These are phyloP conservation scores for Potamilus streckersoni DNA, from an alignment of 1,140 invertebrate genomes.

Conservation along the genomic window DNA sequence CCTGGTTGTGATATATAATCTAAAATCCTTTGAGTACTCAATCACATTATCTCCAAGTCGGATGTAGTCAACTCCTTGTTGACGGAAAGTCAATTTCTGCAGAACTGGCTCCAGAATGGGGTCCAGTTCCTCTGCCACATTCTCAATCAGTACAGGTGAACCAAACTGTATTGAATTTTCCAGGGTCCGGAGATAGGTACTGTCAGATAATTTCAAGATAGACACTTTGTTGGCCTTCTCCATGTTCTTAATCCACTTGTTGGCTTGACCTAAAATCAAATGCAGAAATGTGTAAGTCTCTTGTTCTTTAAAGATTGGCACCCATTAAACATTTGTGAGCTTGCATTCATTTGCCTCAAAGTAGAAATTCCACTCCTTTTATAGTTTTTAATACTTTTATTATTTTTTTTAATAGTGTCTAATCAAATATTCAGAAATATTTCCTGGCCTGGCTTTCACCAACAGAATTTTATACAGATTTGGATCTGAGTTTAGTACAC, in stretches of 20 bases:
- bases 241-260: constrained; percentile 93
- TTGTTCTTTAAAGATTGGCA: too few relatives aligned
- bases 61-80: constrained; percentile 68
- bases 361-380: too few relatives aligned
- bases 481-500: too few relatives aligned
- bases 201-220: constrained; percentile 66
- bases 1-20: constrained; percentile 68
- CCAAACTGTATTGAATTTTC: constrained; percentile 69
- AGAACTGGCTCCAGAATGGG: constrained; percentile 67
- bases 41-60: constrained; percentile 66
- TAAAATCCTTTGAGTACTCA: constrained; percentile 66
- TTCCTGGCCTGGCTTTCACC: too few relatives aligned
- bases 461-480: too few relatives aligned
- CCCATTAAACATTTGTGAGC: too few relatives aligned
- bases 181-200: constrained; percentile 65
- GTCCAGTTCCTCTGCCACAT: constrained; percentile 68
- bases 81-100: constrained; percentile 66
- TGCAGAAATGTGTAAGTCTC: too few relatives aligned
- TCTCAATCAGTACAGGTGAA: constrained; percentile 67
- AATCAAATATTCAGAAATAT: too few relatives aligned
- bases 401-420: too few relatives aligned
- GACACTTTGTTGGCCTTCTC: constrained; percentile 70
- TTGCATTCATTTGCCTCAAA: too few relatives aligned
- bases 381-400: too few relatives aligned
- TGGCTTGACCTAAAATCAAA: constrained; percentile 64